phyloP scores from a whole-genome alignment of 2,888 invertebrate species.

The Oscheius sp. region DNA sequence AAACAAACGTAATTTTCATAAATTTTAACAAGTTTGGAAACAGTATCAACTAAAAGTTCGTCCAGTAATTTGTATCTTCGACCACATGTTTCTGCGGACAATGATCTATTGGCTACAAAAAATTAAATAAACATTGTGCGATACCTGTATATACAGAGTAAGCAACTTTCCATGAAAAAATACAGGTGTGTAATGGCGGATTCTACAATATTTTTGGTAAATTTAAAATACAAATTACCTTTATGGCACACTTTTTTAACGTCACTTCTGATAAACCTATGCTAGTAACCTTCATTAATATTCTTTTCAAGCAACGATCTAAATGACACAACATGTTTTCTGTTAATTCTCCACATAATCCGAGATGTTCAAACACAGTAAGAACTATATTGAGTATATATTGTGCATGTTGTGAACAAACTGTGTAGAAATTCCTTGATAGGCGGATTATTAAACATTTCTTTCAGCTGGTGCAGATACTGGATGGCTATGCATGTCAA shows the following conservation, averaged over 20 bases:
- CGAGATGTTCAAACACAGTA: constrained; percentile 7
- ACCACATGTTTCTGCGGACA: background rate
- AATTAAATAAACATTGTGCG: background rate
- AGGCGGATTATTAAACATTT: background rate
- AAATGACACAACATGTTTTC: constrained; percentile 1
- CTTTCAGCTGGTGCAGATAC: constrained; percentile 4
- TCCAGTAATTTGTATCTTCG: background rate
- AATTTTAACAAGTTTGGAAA: constrained; percentile 14
- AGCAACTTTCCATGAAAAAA: constrained; percentile 20
- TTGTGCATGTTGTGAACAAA: background rate
- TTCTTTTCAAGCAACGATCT: background rate
- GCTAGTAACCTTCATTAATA: constrained; percentile 6
- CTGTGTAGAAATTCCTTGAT: constrained; percentile 9
- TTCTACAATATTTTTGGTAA: background rate
- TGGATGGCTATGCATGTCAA: background rate
- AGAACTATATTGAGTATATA: constrained; percentile 9
- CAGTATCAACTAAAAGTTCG: background rate
- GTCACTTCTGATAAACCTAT: background rate
- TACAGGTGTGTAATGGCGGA: background rate
- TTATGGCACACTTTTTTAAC: constrained; percentile 3
- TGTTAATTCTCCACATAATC: background rate
- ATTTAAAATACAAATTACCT: constrained; percentile 15
- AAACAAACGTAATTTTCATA: constrained; percentile 13
- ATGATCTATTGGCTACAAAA: background rate
- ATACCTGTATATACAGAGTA: constrained; percentile 10